Evolutionary conservation across 2,113 vertebrate species (phyloP).

Genomic region (Ceyx cyanopectus): DNA sequence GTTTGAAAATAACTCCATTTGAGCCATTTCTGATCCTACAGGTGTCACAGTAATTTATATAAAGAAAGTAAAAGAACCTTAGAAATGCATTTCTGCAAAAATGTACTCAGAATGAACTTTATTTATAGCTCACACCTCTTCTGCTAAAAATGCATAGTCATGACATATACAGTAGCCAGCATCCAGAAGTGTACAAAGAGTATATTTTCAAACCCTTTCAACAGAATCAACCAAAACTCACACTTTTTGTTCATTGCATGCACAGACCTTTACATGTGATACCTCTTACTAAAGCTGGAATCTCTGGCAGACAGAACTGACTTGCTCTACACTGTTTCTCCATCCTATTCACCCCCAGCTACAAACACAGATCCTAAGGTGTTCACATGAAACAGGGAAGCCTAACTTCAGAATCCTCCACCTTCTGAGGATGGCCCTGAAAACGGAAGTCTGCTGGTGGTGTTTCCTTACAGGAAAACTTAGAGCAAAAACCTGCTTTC

Average conservation of each 20-base stretch:
- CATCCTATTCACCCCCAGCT: constrained; percentile 8
- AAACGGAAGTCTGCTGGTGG: constrained; percentile 39
- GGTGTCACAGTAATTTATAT: neutral
- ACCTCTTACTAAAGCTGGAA: constrained; percentile 38
- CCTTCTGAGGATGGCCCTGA: constrained; percentile 9
- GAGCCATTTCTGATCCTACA: neutral
- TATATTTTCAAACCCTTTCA: constrained; percentile 66
- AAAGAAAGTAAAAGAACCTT: neutral
- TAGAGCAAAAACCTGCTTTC: constrained; percentile 27
- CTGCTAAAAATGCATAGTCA: constrained; percentile 79
- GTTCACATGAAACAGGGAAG: neutral
- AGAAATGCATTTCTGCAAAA: constrained; percentile 63
- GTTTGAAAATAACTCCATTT: neutral
- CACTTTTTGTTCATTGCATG: constrained; percentile 71
- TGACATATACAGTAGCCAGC: constrained; percentile 72
- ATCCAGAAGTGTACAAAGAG: constrained; percentile 69
- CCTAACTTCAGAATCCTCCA: constrained; percentile 13
- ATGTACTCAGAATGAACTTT: constrained; percentile 75
- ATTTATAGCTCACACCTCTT: constrained; percentile 74
- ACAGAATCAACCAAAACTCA: constrained; percentile 49
- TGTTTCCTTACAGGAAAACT: neutral
- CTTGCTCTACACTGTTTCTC: constrained; percentile 30
- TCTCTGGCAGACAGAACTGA: constrained; percentile 50
- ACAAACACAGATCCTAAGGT: constrained; percentile 8
- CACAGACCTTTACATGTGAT: constrained; percentile 52